Base-by-base conservation (phyloP, 2,888 invertebrate genomes). In the Tetranychus piercei region DNA sequence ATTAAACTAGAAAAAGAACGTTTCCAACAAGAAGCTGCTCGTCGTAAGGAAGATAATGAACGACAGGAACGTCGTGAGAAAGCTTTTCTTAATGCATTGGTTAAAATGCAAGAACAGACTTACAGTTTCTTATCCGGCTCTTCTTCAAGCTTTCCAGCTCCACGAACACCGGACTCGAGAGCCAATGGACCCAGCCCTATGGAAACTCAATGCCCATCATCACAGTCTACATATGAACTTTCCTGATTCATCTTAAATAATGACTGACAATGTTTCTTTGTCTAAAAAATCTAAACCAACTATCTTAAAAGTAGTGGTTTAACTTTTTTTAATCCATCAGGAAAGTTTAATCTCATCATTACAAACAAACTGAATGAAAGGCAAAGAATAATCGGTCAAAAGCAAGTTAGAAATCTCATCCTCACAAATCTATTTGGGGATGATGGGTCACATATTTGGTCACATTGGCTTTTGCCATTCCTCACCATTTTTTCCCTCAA, bases 41-140 rank as follows among this genome's bases (percentile, higher is more conserved):
- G 75, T 11, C 71, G 76, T 22, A 74, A 74, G 64, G 75, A 76
- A 65, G 76, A 76, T 15, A 71, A 55, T 11, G 76, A 76, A 71
- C 72, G 76, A 15, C 75, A 76, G 44, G 76, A 75, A 22, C 66
- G 75, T 15, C 18, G 75, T 15, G 76, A 76, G 11, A 71, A 73
- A 71, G 65, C 55, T 18, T 74, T 75, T 65, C 34, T 75, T 0
- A 72, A 75, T 44, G 67, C 67, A 23, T 43, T 76, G 22, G 71
- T 65, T 44, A 70, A 73, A 71, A 71, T 76, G 73, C 76, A 76
- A 43, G 73, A 73, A 22, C 76, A 74, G 44, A 74, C 74, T 55
- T 74, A 73, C 23, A 74, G 34, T 45, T 72, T 76, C 64, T 22
- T 76, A 67, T 23, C 44, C 5, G 34, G 34, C 15, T 72, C 55